Evolutionary conservation across 2,113 vertebrate genomes (phyloP).

Genomic region (Atlantisia rogersi): DNA sequence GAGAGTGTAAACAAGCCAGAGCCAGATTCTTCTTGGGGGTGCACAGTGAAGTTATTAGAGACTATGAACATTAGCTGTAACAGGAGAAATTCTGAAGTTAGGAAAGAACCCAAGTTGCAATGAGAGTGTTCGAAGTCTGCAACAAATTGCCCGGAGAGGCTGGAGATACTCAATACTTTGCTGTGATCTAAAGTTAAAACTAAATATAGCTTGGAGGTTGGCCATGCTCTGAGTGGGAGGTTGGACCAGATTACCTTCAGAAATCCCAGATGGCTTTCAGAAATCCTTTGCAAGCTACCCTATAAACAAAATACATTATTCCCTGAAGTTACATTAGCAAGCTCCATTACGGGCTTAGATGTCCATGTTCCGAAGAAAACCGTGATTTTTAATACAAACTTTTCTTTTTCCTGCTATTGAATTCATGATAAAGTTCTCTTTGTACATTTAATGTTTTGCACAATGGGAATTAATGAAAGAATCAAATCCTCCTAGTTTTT

Average conservation of each 20-base stretch:
- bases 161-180: not conserved
- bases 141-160: rapidly evolving
- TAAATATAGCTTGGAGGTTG: not conserved
- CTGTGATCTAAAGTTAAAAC: not conserved
- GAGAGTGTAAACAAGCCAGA: not conserved
- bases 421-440: not conserved
- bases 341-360: not conserved
- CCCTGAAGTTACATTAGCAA: not conserved
- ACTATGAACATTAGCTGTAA: not conserved
- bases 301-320: not conserved
- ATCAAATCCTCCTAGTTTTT: not conserved
- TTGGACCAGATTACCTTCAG: not conserved
- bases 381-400: not conserved
- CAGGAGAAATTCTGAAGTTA: not conserved
- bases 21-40: not conserved
- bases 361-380: not conserved
- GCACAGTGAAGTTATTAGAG: not conserved
- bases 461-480: not conserved
- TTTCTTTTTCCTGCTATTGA: not conserved
- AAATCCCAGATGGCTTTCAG: not conserved
- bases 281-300: not conserved
- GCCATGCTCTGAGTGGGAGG: not conserved
- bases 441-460: not conserved
- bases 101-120: not conserved
- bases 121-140: not conserved